Base-by-base conservation (phyloP, 1,140 invertebrate species). In the Zaprionus davidi region DNA sequence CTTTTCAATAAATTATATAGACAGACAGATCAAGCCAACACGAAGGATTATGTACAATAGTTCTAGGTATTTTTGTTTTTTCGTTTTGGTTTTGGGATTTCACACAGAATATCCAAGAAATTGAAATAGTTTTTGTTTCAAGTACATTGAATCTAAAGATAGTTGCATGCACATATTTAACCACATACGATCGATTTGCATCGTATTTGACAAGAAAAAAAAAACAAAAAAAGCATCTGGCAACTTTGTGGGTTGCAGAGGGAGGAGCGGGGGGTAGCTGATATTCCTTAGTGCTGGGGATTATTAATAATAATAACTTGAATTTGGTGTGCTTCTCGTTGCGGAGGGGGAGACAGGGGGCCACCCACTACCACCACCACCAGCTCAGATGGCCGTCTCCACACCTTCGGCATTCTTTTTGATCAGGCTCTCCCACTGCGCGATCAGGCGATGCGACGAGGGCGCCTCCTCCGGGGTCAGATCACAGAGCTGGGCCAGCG, bases 341-440 rank as follows among this genome's bases (percentile, higher is more conserved):
- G 41, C n/a, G 31, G 24, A 58, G n/a, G 12, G 22, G 15, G 12
- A 13, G 13, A 11, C 3, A 38, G 17, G 41, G n/a, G n/a, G 41
- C 41, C n/a, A n/a, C 41, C 41, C 38, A n/a, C 20, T 20, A 20
- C 12, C 31, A 11, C 13, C 38, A 5, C 5, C 7, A 17, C n/a
- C 24, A 17, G 22, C 38, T 75, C 76, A 87, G 26, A 87, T 78
- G 41, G 71, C 75, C 66, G 78, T 72, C 53, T 82, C 84, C 2
- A 79, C 58, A 36, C 75, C 74, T 62, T 86, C 91, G 38, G 90
- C 82, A 70, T 95, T 94, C 90, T 94, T 93, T 75, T 94, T 94
- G 75, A 95, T 95, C 51, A 94, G 93, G 13, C 93, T 94, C 91
- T 95, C 94, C 94, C 94, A 95, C 87, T 94, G 93, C 31, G 94